These are phyloP conservation scores for Ailuropoda melanoleuca DNA, from an alignment of 2,113 vertebrate genomes.

Conservation along the genomic window DNA sequence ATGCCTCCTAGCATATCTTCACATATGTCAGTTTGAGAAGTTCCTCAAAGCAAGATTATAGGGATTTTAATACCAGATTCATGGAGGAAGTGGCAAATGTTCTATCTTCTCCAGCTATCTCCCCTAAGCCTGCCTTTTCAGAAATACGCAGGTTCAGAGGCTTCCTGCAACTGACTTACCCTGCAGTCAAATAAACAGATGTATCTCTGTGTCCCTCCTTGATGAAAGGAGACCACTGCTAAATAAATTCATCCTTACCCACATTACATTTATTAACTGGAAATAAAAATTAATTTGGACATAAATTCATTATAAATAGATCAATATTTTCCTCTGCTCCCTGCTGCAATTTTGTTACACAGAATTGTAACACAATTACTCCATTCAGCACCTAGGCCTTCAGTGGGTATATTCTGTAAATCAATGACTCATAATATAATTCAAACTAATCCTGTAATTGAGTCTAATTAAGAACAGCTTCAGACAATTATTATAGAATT, in stretches of 20 bases:
- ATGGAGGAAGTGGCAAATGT: background rate
- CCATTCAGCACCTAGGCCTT: slow-evolving; percentile 59
- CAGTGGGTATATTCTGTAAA: slow-evolving; percentile 71
- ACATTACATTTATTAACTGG: slow-evolving; percentile 60
- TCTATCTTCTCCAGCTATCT: background rate
- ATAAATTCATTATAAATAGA: slow-evolving; percentile 67
- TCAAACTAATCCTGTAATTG: slow-evolving; percentile 80
- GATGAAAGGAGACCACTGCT: background rate
- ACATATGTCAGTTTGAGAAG: background rate
- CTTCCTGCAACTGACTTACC: background rate
- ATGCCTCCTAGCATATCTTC: background rate
- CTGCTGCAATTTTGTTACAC: slow-evolving; percentile 51
- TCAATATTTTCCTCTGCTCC: slow-evolving; percentile 57
- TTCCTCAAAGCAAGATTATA: slow-evolving; percentile 10
- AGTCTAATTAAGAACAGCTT: slow-evolving; percentile 78
- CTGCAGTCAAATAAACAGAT: slow-evolving; percentile 28
- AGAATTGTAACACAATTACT: slow-evolving; percentile 71
- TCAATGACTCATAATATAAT: slow-evolving; percentile 70
- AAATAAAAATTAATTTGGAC: slow-evolving; percentile 66
- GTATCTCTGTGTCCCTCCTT: background rate
- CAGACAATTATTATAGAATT: slow-evolving; percentile 71
- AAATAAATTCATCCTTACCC: background rate
- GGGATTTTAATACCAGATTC: background rate
- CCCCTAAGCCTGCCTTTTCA: background rate
- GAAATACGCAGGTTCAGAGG: background rate